A percentile compares a stretch with the other conserved stretches of the same genome.
These are phyloP conservation scores for Coenobita brevimanus DNA, from an alignment of 1,140 invertebrate genomes.

Conservation along the genomic window DNA sequence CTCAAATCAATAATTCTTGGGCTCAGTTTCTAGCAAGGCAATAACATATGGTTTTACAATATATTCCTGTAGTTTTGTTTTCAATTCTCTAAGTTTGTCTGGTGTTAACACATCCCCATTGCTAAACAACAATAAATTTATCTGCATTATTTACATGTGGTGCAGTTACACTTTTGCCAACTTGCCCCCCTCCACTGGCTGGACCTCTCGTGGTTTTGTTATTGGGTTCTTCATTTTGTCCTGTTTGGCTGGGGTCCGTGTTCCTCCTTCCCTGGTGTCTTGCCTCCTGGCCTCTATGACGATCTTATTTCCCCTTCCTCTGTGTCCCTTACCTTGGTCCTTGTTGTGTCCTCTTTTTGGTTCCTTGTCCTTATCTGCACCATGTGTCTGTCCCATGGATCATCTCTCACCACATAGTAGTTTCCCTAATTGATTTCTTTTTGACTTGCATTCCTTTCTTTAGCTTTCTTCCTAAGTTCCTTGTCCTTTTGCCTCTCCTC, in stretches of 20 bases:
- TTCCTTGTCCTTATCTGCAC: not conserved
- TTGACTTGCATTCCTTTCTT: not conserved
- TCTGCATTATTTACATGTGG: not conserved
- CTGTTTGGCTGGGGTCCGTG: not conserved
- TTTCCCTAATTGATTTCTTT: not conserved
- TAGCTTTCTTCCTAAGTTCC: too few relatives aligned
- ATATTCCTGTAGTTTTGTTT: too few relatives aligned
- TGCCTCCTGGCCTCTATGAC: too few relatives aligned
- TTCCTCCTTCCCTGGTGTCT: too few relatives aligned
- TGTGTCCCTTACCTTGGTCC: not conserved
- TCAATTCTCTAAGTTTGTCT: too few relatives aligned
- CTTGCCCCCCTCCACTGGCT: not conserved
- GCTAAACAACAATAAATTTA: not conserved
- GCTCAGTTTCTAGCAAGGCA: not conserved
- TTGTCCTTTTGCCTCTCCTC: too few relatives aligned
- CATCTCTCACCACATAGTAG: slow-evolving; percentile 1
- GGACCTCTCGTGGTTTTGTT: not conserved
- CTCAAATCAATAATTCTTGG: not conserved
- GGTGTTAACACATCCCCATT: not conserved
- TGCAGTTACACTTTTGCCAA: not conserved
- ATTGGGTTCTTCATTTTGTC: not conserved
- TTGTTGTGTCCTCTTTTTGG: not conserved
- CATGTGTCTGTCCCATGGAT: slow-evolving; percentile 1
- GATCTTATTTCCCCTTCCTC: not conserved
- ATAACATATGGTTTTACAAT: not conserved